These are phyloP conservation scores for Umimayanthus chanpuru DNA, from an alignment of 92 coral and sea anemone species.

Conservation along the genomic window DNA sequence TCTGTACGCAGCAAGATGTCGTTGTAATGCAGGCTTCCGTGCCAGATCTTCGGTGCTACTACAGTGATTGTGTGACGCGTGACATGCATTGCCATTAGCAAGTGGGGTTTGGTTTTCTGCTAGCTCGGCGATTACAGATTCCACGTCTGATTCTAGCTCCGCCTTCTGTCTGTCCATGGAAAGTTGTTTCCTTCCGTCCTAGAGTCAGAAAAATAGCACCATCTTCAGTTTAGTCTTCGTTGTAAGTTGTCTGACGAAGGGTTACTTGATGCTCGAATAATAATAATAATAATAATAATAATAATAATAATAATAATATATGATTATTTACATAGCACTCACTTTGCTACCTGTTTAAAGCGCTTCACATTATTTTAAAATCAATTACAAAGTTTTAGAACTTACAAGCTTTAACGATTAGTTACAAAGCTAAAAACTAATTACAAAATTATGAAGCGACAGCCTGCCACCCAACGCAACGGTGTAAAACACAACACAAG, in stretches of 20 bases:
- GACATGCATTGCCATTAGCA: conserved; percentile 52
- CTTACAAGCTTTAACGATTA: no score
- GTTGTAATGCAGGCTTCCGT: conserved; percentile 61
- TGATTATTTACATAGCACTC: no score
- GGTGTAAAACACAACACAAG: no score
- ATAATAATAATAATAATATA: no score
- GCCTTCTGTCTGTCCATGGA: conserved; percentile 48
- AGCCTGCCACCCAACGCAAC: no score
- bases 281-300: no score
- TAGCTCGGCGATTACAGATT: conserved; percentile 66
- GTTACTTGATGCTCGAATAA: no score
- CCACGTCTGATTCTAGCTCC: conserved; percentile 79
- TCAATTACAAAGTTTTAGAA: no score
- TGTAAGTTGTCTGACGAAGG: neutral
- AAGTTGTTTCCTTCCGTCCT: conserved; percentile 70
- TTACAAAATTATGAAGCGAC: no score
- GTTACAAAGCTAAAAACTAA: no score
- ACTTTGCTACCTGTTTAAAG: no score
- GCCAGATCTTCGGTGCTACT: conserved; percentile 52
- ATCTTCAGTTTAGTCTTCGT: neutral
- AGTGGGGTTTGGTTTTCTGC: conserved; percentile 30
- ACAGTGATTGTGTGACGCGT: conserved; percentile 9
- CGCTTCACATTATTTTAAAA: no score
- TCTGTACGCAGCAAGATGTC: conserved; percentile 58
- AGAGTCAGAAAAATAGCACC: neutral